These are phyloP conservation scores for Actinia equina DNA, from an alignment of 64 coral and sea anemone genomes.

Conservation along the genomic window DNA sequence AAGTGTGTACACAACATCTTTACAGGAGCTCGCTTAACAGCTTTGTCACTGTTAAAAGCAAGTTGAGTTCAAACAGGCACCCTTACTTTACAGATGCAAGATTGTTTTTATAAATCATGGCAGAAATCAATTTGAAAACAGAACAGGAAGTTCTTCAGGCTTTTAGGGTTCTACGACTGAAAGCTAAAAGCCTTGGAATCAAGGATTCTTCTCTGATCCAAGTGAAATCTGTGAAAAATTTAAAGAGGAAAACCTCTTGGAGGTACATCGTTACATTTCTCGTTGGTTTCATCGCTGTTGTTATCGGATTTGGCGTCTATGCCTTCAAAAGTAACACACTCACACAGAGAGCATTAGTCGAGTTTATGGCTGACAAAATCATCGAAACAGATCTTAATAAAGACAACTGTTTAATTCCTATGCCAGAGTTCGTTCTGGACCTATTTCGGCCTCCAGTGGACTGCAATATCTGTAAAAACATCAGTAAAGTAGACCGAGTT, in stretches of 20 bases:
- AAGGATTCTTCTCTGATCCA: conserved; percentile 54
- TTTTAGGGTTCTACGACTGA: conserved; percentile 42
- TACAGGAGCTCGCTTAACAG: neutral
- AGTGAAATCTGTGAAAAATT: conserved; percentile 57
- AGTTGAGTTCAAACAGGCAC: neutral
- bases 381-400: conserved; percentile 67
- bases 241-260: conserved; percentile 23
- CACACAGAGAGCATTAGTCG: conserved; percentile 39
- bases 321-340: conserved; percentile 35
- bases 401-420: conserved; percentile 72
- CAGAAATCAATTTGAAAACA: neutral
- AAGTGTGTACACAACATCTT: neutral
- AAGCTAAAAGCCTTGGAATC: conserved; percentile 65
- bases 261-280: conserved; percentile 29
- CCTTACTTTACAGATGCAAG: neutral
- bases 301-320: conserved; percentile 45
- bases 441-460: conserved; percentile 91
- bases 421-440: conserved; percentile 77
- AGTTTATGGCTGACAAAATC: conserved; percentile 49
- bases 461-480: conserved; percentile 72
- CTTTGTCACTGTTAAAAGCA: neutral
- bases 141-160: conserved; percentile 36
- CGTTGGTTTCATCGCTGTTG: conserved; percentile 44
- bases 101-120: neutral
- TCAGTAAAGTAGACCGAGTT: conserved; percentile 68